Evolutionary conservation across 2,113 vertebrate genomes (phyloP), one percentile per base, ranked within the genome.

Genomic region (Lonchura striata): DNA sequence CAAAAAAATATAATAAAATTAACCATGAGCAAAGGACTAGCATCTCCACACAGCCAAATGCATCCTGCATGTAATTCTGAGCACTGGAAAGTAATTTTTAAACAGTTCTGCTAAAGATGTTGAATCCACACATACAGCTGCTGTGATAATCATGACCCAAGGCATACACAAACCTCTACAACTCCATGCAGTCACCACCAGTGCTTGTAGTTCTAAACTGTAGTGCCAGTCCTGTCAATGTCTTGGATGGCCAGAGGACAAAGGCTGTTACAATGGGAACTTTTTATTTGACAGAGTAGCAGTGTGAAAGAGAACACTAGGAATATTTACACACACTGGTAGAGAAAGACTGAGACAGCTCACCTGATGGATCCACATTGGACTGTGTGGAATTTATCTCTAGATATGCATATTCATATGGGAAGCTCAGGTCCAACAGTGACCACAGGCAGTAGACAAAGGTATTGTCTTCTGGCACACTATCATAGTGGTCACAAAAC

Each of bases 401-500:
- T 50, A 63, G 17, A 35, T 42, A 56, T 0, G 8, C 15, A 63
- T 17, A 71, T 53, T 64, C 11, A 69, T 42, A 39, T 3, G 10
- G 19, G 46, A 22, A 88, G n/a, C 20, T 47, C 39, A 72, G 2
- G 27, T 33, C 27, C 39, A 23, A 23, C 0, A 1, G 56, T 9
- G 16, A 54, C 31, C 33, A n/a, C 11, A 42, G 31, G 20, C 27
- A 18, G 35, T 10, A 76, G 23, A 76, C 15, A 49, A 72, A 46
- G 11, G 7, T 35, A 31, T 53, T 72, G 12, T 52, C 19, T 56
- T 35, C 46, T 56, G 30, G 33, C 13, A 52, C 1, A 15, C 35
- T 22, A 41, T 19, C 2, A 0, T 4, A 74, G 18, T 0, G 1
- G 59, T 60, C 13, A 6, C 30, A 76, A 69, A 54, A 37, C 22